Evolutionary conservation across 1,140 invertebrate species (phyloP), one percentile per base, ranked within the genome.

Genomic region (Probaryconus sp.): DNA sequence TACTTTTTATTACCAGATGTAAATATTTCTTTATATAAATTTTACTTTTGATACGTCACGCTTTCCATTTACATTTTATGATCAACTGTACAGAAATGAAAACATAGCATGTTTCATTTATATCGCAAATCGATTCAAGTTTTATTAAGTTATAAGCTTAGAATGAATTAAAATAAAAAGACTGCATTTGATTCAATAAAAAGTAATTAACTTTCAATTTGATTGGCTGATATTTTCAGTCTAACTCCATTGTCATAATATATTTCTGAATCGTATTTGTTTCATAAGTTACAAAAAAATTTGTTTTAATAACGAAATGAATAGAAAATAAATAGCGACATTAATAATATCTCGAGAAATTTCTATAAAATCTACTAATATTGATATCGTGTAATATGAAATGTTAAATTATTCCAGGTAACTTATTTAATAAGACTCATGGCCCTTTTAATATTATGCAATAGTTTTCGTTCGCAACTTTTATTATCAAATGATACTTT

Each of bases 91-190:
- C n/a, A n/a, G n/a, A n/a, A n/a, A n/a, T n/a, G n/a, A n/a, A n/a
- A 35, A 48, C 5, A n/a, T 14, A 5, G 13, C 13, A 7, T 30
- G 18, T 30, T 28, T 47, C 5, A 17, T n/a, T n/a, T n/a, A 24
- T n/a, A 20, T n/a, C n/a, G 13, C 24, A 42, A 55, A 42, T 55
- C 11, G 11, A 40, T 3, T 53, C 13, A 5, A 38, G 33, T 40
- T 53, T 53, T 37, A 37, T 37, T 51, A 37, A 17, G 37, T 51
- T 37, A 37, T 37, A 9, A 4, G 5, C n/a, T n/a, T n/a, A n/a
- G 35, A n/a, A 33, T 33, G 17, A 50, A 33, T 33, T 18, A 10
- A 40, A 40, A 40, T 40, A 40, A 20, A 40, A 17, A 40, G 9
- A 40, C 9, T 20, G 11, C 9, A 9, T 10, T 40, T 40, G 9